Evolutionary conservation across 1,140 invertebrate genomes (phyloP).

Genomic region (Delia radicum): DNA sequence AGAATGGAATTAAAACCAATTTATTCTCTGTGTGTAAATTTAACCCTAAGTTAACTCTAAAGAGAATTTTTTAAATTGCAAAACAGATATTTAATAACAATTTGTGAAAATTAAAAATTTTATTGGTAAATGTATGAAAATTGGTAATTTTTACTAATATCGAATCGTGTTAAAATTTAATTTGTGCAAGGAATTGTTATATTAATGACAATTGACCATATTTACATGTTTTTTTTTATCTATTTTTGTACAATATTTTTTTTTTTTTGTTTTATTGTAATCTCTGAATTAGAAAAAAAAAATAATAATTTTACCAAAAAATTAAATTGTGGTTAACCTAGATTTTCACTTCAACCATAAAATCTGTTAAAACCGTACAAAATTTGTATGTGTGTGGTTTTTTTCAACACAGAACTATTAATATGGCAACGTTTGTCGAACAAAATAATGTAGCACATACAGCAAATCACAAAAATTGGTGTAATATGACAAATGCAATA

Average conservation of each 20-base stretch:
- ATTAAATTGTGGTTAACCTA: not conserved
- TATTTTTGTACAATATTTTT: not conserved
- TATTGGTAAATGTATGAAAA: too few species aligned
- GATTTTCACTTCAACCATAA: not conserved
- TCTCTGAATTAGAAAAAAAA: not conserved
- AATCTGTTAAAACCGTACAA: not conserved
- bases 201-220: too few species aligned
- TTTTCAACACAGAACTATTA: not conserved
- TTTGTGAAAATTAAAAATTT: too few species aligned
- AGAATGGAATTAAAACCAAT: too few species aligned
- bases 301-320: not conserved
- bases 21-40: too few species aligned
- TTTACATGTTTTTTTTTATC: too few species aligned
- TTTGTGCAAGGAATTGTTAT: too few species aligned
- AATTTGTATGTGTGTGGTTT: not conserved
- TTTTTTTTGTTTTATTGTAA: not conserved
- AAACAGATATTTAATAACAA: too few species aligned
- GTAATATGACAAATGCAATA: not conserved
- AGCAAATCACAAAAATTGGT: not conserved
- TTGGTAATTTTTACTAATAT: too few species aligned
- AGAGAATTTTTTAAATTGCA: too few species aligned
- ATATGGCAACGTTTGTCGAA: not conserved
- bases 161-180: too few species aligned
- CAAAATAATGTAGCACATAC: not conserved
- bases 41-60: too few species aligned